Evolutionary conservation across 2,113 vertebrate genomes (phyloP).

Genomic region (Trogon melanurus): DNA sequence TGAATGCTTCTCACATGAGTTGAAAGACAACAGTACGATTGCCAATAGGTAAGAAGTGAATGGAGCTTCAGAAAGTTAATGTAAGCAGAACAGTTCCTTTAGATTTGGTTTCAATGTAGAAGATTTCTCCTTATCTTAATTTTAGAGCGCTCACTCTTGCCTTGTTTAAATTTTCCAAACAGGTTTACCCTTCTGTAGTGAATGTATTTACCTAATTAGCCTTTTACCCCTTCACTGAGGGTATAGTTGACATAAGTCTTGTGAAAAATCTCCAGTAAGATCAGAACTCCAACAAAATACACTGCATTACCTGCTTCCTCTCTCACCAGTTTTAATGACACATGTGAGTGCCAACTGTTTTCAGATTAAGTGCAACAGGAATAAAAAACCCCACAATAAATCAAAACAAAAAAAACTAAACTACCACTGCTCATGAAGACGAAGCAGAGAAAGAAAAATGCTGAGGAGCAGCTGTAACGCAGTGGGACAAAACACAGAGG

Average conservation of each 20-base stretch:
- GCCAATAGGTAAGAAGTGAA: neutral
- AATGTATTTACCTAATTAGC: neutral
- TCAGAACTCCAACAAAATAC: neutral
- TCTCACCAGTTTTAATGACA: neutral
- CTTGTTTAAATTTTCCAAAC: neutral
- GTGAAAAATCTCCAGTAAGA: neutral
- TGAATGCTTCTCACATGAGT: neutral
- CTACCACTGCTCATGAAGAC: neutral
- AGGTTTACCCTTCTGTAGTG: neutral
- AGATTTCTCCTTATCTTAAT: neutral
- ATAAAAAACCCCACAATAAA: neutral
- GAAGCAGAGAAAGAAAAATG: neutral
- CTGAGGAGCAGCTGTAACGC: constrained; percentile 13
- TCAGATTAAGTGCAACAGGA: neutral
- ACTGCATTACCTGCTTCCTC: neutral
- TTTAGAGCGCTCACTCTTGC: neutral
- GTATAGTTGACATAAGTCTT: fast-evolving
- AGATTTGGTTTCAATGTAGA: neutral
- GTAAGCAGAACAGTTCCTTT: neutral
- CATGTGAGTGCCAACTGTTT: neutral
- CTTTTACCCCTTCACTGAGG: neutral
- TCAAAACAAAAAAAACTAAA: neutral
- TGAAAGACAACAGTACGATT: neutral
- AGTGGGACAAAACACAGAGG: neutral
- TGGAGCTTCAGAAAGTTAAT: neutral